phyloP scores from a whole-genome alignment of 2,797 vertebrate genomes.

The Gephyroberyx darwinii region DNA sequence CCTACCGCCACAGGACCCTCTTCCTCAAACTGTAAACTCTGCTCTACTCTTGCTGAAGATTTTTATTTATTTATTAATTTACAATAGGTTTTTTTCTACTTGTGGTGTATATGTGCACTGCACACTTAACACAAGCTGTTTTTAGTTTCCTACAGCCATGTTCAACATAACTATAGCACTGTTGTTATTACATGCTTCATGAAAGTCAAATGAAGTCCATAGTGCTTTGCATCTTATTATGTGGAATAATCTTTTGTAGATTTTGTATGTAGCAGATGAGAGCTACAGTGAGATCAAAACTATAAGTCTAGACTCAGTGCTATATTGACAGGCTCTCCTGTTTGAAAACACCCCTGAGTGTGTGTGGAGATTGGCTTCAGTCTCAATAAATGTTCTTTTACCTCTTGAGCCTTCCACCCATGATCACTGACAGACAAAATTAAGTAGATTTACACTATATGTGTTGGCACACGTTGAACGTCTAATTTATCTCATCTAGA shows the following conservation, averaged over 20 bases:
- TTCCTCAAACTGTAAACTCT: conserved; percentile 1
- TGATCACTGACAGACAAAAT: not conserved
- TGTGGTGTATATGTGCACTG: conserved; percentile 5
- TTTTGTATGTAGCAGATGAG: no score
- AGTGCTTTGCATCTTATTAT: not conserved
- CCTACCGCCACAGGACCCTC: conserved; percentile 24
- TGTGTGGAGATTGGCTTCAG: no score
- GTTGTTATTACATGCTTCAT: not conserved
- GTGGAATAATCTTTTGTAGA: no score
- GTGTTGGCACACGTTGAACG: no score
- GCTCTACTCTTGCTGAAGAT: conserved; percentile 4
- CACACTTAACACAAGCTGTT: not conserved
- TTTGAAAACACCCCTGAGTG: not conserved
- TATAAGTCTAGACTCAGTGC: not conserved
- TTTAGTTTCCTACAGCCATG: not conserved
- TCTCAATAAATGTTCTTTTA: not conserved
- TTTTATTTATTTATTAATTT: no score
- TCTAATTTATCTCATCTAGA: not conserved
- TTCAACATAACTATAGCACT: not conserved
- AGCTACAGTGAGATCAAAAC: no score
- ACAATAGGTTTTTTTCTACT: conserved; percentile 4
- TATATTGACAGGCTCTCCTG: not conserved
- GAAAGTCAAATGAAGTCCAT: conserved; percentile 4
- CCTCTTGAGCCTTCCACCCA: no score
- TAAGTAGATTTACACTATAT: no score